Evolutionary conservation across 2,113 vertebrate species (phyloP), one percentile per base, ranked within the genome.

Genomic region (Gallinago jamesoni): DNA sequence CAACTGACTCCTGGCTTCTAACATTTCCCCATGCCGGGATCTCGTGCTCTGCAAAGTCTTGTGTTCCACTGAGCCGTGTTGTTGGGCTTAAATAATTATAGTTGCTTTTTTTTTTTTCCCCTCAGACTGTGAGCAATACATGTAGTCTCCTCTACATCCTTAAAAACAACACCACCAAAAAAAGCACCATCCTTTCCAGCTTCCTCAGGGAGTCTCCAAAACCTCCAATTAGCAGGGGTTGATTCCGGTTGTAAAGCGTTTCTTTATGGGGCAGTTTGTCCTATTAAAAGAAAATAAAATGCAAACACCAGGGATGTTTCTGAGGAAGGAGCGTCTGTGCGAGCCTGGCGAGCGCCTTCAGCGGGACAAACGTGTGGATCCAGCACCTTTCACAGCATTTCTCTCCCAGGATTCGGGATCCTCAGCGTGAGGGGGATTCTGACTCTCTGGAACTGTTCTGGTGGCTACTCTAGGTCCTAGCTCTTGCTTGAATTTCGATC

Each of bases 301-400:
- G 30, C 48, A 14, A 33, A 0, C 14, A 41, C 16, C 23, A 3
- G 82, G 74, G 52, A 1, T 21, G 18, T 28, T 4, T 27, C 12
- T 59, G 81, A 60, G 67, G 30, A 25, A 0, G 0, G 7, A n/a
- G 62, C 3, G 2, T 3, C 10, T 22, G 35, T 6, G 6, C 1
- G 21, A 81, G 84, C 56, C 41, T 10, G 7, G 52, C 0, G 5
- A 41, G 33, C 74, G 8, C 33, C 45, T 23, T 20, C 47, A 45
- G 28, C 24, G 7, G 19, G 48, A 14, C 13, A 5, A 27, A 14
- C 3, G 13, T 13, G 3, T 27, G 14, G 0, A 5, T 19, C 67
- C 72, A 6, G 22, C 4, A 55, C 2, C 0, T 35, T 53, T 67
- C 35, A 0, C 8, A 12, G 60, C 22, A 0, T 21, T 63, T 9